Evolutionary conservation across 2,888 invertebrate genomes (phyloP), one percentile per base, ranked within the genome.

Genomic region (Cremastinae sp.): DNA sequence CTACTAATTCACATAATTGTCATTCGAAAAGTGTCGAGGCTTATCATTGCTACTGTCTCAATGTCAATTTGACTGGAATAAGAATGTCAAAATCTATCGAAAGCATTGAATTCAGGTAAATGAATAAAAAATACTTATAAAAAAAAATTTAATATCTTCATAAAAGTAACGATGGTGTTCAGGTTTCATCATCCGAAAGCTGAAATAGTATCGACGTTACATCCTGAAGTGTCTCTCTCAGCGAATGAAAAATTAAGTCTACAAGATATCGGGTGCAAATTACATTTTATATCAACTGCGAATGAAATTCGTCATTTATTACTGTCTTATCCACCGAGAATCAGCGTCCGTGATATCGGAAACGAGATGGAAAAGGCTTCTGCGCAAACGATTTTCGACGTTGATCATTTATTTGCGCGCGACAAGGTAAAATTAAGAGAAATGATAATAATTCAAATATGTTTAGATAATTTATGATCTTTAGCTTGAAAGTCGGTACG

Each of bases 161-260:
- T 28, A 28, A 28, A 28, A 28, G 2, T 3, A 28, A 28, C 5
- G 2, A 28, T 28, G 28, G 2, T 28, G 2, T 28, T 2, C 73
- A 90, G 89, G 74, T 89, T 90, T 80, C 86, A 89, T 81, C 88
- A 90, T 81, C 87, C 89, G 22, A 88, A 87, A 77, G 84, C 85
- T 28, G 86, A 89, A 73, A 78, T 87, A 2, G 80, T 84, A 56
- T 84, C 87, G n/a, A 81, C 83, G 2, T 47, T 82, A 68, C 74
- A 81, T 82, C 84, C 85, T 10, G 83, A 83, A 69, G 79, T 85
- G 28, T 69, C 72, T 20, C 59, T 83, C 5, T 58, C 59, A 14
- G 53, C 78, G 9, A 83, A 82, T 2, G 83, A 87, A 73, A 85
- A 78, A 77, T 22, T 87, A 10, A 76, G 79, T 56, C 81, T 90